Base-by-base conservation (phyloP, 2,113 vertebrate genomes). In the Lophura nycthemera region DNA sequence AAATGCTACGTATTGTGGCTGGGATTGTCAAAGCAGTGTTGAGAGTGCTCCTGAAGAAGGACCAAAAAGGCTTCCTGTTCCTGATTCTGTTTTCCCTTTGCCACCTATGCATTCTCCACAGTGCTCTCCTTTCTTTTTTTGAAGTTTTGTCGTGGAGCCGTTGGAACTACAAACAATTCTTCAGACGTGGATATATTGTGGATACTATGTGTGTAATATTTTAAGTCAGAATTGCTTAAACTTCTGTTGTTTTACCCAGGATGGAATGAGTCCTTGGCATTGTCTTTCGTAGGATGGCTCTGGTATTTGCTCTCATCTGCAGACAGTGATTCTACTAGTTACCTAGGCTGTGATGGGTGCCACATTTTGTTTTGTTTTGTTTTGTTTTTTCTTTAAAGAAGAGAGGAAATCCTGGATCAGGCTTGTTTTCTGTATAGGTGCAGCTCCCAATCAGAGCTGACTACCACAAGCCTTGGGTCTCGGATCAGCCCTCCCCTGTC, bases 111-210 rank as follows among this genome's bases (percentile, higher is more conserved):
- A 2, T 75, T 56, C 42, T 90, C 22, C 67, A 15, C 69, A 67
- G 6, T 52, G 34, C 30, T 77, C 34, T 71, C 22, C 29, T 21
- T 74, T 65, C 40, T 59, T 77, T 75, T 9, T 45, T 74, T 36
- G 14, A 24, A 0, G 0, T 48, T 83, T 29, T 56, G 24, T 27
- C 59, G 45, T 34, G 34, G 5, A 10, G 7, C 0, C 6, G 1
- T 34, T 24, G 38, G 63, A 50, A 22, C 45, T 67, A 22, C 29
- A 18, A 1, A 0, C 47, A 64, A 34, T 52, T 16, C 17, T 75
- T 7, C 59, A 48, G 81, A 15, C 2, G 4, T 5, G 13, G 25
- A 16, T 43, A 7, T 24, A 1, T 45, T 75, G 9, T 6, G 11
- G n/a, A 3, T 56, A 56, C 29, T 56, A 8, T 56, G 32, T 32